Evolutionary conservation across 2,797 vertebrate genomes (phyloP).

Genomic region (Phataginus tricuspis): DNA sequence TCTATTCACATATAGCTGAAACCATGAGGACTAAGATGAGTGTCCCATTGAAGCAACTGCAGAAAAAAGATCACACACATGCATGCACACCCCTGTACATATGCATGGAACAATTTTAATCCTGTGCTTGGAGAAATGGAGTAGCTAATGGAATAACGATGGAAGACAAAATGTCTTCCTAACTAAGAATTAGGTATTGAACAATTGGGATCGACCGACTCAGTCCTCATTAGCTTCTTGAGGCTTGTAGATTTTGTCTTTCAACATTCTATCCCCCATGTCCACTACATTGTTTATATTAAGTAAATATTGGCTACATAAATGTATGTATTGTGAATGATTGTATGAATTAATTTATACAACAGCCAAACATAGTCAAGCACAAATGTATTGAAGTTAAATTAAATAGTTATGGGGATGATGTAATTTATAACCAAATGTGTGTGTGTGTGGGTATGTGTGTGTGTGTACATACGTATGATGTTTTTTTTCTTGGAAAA

Average conservation of each 20-base stretch:
- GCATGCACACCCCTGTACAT: too few species aligned
- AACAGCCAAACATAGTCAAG: slow-evolving; percentile 3
- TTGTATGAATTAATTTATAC: slow-evolving; percentile 6
- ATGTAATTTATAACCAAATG: not conserved
- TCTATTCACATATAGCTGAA: not conserved
- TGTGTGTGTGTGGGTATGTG: not conserved
- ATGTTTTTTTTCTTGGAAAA: not conserved
- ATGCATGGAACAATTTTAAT: not conserved
- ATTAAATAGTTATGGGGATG: not conserved
- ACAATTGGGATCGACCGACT: not conserved
- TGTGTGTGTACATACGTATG: not conserved
- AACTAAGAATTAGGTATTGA: not conserved
- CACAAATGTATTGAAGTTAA: slow-evolving; percentile 15
- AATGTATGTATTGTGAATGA: not conserved
- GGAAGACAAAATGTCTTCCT: not conserved
- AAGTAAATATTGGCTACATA: not conserved
- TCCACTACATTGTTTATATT: not conserved
- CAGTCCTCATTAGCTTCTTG: not conserved
- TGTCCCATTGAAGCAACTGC: not conserved
- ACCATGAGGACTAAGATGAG: not conserved
- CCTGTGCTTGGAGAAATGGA: not conserved
- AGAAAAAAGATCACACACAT: accelerated
- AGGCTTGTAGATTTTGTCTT: not conserved
- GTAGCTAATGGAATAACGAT: not conserved
- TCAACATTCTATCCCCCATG: not conserved